Base-by-base conservation (phyloP, 2,797 vertebrate genomes). In the Neosalanx taihuensis region DNA sequence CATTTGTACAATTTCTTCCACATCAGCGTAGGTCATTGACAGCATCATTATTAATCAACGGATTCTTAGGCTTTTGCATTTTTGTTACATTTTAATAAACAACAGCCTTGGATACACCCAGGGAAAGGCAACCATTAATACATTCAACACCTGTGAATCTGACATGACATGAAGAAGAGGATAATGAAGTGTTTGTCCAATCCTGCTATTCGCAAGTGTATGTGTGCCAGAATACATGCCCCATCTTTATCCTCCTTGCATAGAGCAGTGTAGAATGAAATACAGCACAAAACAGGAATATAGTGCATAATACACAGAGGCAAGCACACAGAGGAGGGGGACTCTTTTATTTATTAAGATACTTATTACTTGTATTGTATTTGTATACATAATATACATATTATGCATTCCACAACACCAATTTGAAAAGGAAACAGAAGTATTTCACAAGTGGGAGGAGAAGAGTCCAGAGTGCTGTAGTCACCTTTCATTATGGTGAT, bases 341-440 rank as follows among this genome's bases (percentile, higher is more conserved):
- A 80, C n/a, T 82, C 72, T 70, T 70, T 33, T 71, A 74, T 61
- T 70, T 70, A 23, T 64, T 33, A n/a, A 83, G 69, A 65, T 65
- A 64, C 37, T 31, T 33, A 58, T 73, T n/a, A n/a, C n/a, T n/a
- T n/a, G n/a, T n/a, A n/a, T n/a, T n/a, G n/a, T n/a, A n/a, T n/a
- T n/a, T n/a, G n/a, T n/a, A n/a, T n/a, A n/a, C n/a, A n/a, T n/a
- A n/a, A n/a, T n/a, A n/a, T n/a, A n/a, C n/a, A n/a, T 60, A 71
- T 76, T 76, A 70, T 59, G 51, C 5, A 70, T 76, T 75, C 26
- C 56, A 37, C 17, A 60, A n/a, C 37, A 72, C 64, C 46, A 62
- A 41, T 63, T 63, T 58, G 46, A 20, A 7, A 31, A 60, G 51
- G 23, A 59, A 77, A 20, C 37, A 58, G 31, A 64, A 56, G 9